These are phyloP conservation scores for Corythoichthys haematopterus DNA, from an alignment of 2,113 vertebrate species.

Conservation along the genomic window DNA sequence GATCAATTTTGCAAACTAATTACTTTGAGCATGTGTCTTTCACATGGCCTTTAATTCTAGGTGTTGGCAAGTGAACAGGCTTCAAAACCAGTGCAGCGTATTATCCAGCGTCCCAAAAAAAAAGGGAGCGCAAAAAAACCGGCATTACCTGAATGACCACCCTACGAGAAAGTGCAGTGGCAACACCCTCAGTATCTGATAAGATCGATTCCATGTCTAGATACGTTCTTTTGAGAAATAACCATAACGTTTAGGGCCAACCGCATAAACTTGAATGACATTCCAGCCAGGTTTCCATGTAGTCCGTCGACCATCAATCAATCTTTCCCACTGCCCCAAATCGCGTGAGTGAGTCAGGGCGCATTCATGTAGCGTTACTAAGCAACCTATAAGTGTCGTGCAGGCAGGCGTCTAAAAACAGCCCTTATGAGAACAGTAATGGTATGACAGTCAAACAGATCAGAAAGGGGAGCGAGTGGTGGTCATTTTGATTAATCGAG, in stretches of 20 bases:
- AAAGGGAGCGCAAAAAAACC: background rate
- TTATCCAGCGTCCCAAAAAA: background rate
- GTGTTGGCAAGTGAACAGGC: background rate
- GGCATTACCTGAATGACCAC: constrained; percentile 1
- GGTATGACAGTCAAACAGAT: constrained; percentile 36
- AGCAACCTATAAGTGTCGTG: constrained; percentile 44
- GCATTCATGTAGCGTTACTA: constrained; percentile 51
- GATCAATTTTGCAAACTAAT: too few species aligned
- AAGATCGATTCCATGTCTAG: background rate
- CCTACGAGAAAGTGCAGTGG: background rate
- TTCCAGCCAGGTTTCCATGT: constrained; percentile 12
- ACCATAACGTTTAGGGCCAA: background rate
- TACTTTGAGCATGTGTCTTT: too few species aligned
- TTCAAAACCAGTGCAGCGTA: background rate
- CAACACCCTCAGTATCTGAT: background rate
- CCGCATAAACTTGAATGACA: background rate
- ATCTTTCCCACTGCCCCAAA: constrained; percentile 38
- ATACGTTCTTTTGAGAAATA: background rate
- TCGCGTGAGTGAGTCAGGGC: constrained; percentile 59
- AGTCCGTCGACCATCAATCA: constrained; percentile 37
- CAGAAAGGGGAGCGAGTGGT: constrained; percentile 8
- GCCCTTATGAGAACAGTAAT: constrained; percentile 42
- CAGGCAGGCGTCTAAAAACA: constrained; percentile 58
- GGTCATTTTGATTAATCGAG: constrained; percentile 46
- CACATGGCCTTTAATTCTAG: too few species aligned